phyloP scores from a whole-genome alignment of 2,113 vertebrate species.

The Petroica traversi region DNA sequence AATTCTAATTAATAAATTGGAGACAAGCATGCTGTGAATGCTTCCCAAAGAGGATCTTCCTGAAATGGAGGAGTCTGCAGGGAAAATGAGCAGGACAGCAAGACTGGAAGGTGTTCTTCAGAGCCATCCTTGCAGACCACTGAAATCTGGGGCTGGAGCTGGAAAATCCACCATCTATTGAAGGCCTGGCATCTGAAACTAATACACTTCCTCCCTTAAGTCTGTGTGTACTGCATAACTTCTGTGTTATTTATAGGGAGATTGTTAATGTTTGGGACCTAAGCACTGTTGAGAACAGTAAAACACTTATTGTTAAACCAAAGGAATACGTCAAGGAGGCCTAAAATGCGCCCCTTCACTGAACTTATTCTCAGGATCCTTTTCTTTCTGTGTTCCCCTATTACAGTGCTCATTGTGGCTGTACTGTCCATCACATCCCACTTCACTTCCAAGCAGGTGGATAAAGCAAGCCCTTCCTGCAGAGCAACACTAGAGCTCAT shows the following conservation, averaged over 20 bases:
- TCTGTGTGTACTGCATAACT: background rate
- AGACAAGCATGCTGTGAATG: background rate
- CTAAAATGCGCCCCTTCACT: background rate
- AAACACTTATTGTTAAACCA: background rate
- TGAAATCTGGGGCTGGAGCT: background rate
- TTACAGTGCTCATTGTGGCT: background rate
- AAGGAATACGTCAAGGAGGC: background rate
- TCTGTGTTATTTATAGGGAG: background rate
- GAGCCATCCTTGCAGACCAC: background rate
- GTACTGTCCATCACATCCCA: background rate
- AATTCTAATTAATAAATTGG: constrained; percentile 44
- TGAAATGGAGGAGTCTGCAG: background rate
- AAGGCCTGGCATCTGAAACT: background rate
- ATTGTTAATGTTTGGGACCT: background rate
- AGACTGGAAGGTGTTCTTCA: background rate
- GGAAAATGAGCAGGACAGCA: fast-evolving
- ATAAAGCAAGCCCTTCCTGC: background rate
- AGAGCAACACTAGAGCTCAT: background rate
- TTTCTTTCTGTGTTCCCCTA: background rate
- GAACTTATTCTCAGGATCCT: background rate
- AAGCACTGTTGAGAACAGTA: background rate
- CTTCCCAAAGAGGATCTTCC: background rate
- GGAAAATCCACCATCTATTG: background rate
- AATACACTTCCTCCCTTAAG: background rate
- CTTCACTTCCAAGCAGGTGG: background rate